Percentiles rank a stretch among this genome's conserved stretches.
Conservation (phyloP, 2,113 vertebrate genomes). For the Canis aureus region DNA sequence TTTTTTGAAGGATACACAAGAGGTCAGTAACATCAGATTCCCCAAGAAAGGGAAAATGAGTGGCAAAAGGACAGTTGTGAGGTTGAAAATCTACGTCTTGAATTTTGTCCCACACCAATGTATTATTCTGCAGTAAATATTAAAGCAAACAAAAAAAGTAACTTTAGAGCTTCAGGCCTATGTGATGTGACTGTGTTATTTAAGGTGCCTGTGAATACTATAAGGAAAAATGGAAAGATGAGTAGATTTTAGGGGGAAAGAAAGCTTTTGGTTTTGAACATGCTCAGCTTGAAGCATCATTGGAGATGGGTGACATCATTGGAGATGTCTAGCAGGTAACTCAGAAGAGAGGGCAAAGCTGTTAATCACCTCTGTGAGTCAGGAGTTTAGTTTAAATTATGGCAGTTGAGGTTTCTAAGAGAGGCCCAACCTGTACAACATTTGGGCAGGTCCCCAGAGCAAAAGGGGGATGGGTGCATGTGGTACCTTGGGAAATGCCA, state of each 20-base stretch:
- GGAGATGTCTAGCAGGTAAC: neutral
- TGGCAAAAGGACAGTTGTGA: neutral
- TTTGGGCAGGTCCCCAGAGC: neutral
- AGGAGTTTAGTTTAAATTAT: neutral
- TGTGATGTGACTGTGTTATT: neutral
- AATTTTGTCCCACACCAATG: constrained; percentile 15
- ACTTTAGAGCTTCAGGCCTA: neutral
- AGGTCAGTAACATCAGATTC: neutral
- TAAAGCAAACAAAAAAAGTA: neutral
- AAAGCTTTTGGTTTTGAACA: neutral
- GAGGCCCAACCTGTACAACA: neutral
- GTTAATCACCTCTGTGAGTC: neutral
- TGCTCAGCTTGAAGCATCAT: neutral
- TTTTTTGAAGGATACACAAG: neutral
- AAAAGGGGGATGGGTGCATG: neutral
- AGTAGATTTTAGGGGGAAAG: neutral
- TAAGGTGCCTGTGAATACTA: neutral
- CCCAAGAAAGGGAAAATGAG: neutral
- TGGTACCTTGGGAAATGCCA: neutral
- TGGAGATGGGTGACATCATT: neutral
- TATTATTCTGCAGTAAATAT: constrained; percentile 3
- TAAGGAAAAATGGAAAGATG: neutral
- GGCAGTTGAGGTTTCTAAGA: neutral
- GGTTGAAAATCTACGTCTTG: neutral
- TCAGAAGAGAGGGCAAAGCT: neutral